Evolutionary conservation across 1,140 invertebrate species (phyloP).

Genomic region (Drosophila littoralis): DNA sequence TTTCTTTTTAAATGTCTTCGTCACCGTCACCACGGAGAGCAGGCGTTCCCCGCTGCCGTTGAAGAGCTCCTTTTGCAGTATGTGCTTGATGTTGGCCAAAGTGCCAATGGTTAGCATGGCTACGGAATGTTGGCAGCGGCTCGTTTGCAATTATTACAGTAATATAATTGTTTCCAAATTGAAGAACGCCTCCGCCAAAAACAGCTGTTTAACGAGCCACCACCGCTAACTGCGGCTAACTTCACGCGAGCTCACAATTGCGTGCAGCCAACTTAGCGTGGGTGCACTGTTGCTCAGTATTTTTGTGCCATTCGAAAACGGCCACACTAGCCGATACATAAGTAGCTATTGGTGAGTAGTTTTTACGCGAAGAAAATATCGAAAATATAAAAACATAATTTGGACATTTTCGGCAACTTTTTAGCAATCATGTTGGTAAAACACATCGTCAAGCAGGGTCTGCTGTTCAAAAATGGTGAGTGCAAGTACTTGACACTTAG

Average conservation of each 20-base stretch:
- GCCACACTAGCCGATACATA: slow-evolving; percentile 51
- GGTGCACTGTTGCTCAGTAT: slow-evolving; percentile 12
- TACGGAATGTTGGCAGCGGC: slow-evolving; percentile 46
- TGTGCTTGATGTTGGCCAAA: slow-evolving; percentile 86
- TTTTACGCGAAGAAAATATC: slow-evolving; percentile 29
- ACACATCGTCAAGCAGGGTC: slow-evolving; percentile 79
- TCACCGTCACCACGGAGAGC: slow-evolving; percentile 92
- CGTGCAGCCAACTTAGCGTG: slow-evolving; percentile 28
- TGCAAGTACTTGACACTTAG: neutral
- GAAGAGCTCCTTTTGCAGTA: slow-evolving; percentile 93
- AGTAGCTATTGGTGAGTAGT: slow-evolving; percentile 49
- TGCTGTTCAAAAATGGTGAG: slow-evolving; percentile 79
- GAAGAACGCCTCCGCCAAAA: slow-evolving; percentile 64
- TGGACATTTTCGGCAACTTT: slow-evolving; percentile 27
- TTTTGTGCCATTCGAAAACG: slow-evolving; percentile 3
- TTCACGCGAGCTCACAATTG: slow-evolving; percentile 20
- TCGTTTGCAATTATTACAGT: slow-evolving; percentile 5
- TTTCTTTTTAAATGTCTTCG: slow-evolving; percentile 89
- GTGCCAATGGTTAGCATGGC: slow-evolving; percentile 80
- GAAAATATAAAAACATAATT: slow-evolving; percentile 30
- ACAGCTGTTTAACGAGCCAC: slow-evolving; percentile 53
- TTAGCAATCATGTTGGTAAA: slow-evolving; percentile 82
- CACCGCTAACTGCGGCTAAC: slow-evolving; percentile 6
- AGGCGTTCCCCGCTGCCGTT: slow-evolving; percentile 91
- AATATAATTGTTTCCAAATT: slow-evolving; percentile 61